phyloP scores from a whole-genome alignment of 2,113 vertebrate species.

The Albula glossodonta region DNA sequence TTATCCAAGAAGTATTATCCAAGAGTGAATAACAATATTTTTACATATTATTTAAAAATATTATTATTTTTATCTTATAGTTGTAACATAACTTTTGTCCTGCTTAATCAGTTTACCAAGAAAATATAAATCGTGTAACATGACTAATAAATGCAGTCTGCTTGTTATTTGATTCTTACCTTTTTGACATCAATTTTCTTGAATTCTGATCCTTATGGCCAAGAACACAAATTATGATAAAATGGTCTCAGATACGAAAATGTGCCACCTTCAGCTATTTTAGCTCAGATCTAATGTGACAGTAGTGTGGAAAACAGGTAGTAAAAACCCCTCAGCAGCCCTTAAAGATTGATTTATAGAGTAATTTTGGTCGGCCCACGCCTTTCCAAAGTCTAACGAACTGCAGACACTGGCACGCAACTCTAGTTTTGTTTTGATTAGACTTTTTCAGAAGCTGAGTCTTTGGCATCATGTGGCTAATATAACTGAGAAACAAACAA shows the following conservation, averaged over 20 bases:
- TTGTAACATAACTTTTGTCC: neutral
- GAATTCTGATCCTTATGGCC: neutral
- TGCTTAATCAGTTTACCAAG: neutral
- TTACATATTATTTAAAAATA: neutral
- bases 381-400: conserved; percentile 18
- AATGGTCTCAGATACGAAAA: neutral
- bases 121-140: neutral
- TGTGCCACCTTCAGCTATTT: neutral
- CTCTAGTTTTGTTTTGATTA: conserved; percentile 27
- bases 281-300: neutral
- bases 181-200: neutral
- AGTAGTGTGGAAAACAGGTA: neutral
- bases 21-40: neutral
- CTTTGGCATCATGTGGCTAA: neutral
- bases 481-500: neutral
- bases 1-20: neutral
- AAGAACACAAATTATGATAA: neutral
- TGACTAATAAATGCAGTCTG: neutral
- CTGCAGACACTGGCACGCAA: conserved; percentile 31
- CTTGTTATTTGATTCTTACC: neutral
- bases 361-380: neutral
- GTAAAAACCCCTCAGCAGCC: neutral
- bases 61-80: neutral
- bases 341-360: conserved; percentile 14
- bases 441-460: conserved; percentile 1